A percentile compares a stretch with the other conserved stretches of the same genome.
phyloP scores from a whole-genome alignment of 2,113 vertebrate genomes.

The Indri indri region DNA sequence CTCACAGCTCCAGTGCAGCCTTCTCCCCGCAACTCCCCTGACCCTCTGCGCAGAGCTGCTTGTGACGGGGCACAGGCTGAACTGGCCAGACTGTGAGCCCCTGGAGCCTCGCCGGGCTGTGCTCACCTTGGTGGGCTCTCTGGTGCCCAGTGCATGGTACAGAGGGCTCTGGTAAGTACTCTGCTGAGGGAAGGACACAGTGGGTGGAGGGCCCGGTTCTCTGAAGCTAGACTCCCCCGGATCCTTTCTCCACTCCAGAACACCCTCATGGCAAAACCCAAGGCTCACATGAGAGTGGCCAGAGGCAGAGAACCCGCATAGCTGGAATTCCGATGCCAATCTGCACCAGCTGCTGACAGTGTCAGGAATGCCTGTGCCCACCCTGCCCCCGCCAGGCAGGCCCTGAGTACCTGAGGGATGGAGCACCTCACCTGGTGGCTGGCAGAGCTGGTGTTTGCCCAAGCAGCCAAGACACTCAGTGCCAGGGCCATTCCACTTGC shows the following conservation, averaged over 20 bases:
- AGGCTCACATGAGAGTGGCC: background rate
- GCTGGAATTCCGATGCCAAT: conserved; percentile 35
- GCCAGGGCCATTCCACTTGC: too few species aligned
- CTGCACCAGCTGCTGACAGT: background rate
- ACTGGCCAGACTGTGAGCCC: background rate
- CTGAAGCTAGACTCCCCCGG: background rate
- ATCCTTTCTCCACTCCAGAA: background rate
- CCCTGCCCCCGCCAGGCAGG: background rate
- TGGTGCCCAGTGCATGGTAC: background rate
- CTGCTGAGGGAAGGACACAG: background rate
- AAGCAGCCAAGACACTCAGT: background rate
- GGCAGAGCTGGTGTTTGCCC: background rate
- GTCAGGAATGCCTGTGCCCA: background rate
- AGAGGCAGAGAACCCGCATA: background rate
- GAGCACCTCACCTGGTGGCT: background rate
- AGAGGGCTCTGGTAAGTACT: background rate
- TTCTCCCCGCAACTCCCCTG: background rate
- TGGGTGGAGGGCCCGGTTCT: background rate
- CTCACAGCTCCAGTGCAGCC: background rate
- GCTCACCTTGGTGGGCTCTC: background rate
- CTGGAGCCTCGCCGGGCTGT: background rate
- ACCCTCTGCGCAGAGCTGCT: background rate
- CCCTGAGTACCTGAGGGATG: background rate
- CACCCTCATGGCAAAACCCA: background rate
- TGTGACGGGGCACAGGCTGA: background rate